Evolutionary conservation across 1,140 invertebrate species (phyloP).

Genomic region (Planococcus citri): DNA sequence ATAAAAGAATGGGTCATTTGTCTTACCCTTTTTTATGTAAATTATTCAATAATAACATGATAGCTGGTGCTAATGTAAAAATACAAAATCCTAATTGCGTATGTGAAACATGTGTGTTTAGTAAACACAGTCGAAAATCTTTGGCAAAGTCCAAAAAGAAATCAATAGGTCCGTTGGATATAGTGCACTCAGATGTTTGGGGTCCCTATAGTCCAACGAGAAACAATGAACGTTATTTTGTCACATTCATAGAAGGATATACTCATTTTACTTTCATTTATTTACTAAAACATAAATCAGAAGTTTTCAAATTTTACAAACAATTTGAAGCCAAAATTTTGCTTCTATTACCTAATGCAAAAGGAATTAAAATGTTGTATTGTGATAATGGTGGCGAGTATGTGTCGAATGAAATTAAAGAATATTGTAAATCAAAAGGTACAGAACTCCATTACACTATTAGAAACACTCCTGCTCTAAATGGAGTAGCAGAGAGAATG

Average conservation of each 20-base stretch:
- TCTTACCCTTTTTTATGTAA: neutral
- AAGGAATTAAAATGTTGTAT: slow-evolving; percentile 11
- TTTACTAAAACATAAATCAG: slow-evolving; percentile 23
- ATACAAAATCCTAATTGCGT: neutral
- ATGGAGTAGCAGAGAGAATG: slow-evolving; percentile 32
- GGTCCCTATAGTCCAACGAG: slow-evolving; percentile 31
- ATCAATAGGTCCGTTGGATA: slow-evolving; percentile 28
- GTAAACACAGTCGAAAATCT: slow-evolving; percentile 18
- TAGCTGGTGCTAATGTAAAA: neutral
- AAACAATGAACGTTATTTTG: slow-evolving; percentile 32
- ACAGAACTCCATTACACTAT: slow-evolving; percentile 30
- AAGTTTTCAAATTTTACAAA: slow-evolving; percentile 20
- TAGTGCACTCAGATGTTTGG: slow-evolving; percentile 33
- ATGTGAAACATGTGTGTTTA: slow-evolving; percentile 11
- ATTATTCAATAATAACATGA: neutral
- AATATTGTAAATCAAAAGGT: slow-evolving; percentile 29
- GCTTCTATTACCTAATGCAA: neutral
- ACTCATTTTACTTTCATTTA: slow-evolving; percentile 32
- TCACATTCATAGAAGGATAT: slow-evolving; percentile 34
- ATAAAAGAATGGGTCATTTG: slow-evolving; percentile 7
- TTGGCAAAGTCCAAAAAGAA: slow-evolving; percentile 28
- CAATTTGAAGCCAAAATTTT: slow-evolving; percentile 18
- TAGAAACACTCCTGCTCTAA: slow-evolving; percentile 31
- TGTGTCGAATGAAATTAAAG: slow-evolving; percentile 24
- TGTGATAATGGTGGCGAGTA: slow-evolving; percentile 25